These are phyloP conservation scores for Parasteatoda tepidariorum DNA, from an alignment of 1,140 invertebrate species.

Conservation along the genomic window DNA sequence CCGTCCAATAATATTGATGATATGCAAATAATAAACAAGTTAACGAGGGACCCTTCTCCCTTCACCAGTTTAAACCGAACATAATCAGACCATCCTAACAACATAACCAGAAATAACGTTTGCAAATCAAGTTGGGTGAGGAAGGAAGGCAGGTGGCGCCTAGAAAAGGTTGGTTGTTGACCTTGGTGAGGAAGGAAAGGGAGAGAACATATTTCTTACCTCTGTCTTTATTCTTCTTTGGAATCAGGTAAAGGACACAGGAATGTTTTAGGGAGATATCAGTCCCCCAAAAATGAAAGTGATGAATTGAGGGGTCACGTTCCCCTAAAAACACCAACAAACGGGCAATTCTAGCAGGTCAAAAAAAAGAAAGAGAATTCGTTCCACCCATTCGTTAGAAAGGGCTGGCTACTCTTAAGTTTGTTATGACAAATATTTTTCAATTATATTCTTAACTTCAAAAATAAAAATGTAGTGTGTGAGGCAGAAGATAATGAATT, in stretches of 20 bases:
- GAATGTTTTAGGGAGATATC: neutral
- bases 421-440: too few species aligned
- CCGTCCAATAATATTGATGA: too few species aligned
- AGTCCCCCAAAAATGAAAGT: constrained; percentile 6
- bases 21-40: too few species aligned
- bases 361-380: neutral
- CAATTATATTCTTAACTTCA: too few species aligned
- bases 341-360: neutral
- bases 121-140: neutral
- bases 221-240: neutral
- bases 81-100: too few species aligned
- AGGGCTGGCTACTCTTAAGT: too few species aligned
- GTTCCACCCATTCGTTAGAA: neutral
- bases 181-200: constrained; percentile 5
- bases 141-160: neutral
- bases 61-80: too few species aligned
- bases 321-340: constrained; percentile 4
- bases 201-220: neutral
- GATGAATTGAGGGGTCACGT: constrained; percentile 16
- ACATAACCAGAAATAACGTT: neutral
- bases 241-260: constrained; percentile 15
- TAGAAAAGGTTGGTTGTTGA: constrained; percentile 15
- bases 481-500: too few species aligned
- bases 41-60: too few species aligned
- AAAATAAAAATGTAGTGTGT: too few species aligned